Base-by-base conservation (phyloP, 1,140 invertebrate species). In the Asobara japonica region DNA sequence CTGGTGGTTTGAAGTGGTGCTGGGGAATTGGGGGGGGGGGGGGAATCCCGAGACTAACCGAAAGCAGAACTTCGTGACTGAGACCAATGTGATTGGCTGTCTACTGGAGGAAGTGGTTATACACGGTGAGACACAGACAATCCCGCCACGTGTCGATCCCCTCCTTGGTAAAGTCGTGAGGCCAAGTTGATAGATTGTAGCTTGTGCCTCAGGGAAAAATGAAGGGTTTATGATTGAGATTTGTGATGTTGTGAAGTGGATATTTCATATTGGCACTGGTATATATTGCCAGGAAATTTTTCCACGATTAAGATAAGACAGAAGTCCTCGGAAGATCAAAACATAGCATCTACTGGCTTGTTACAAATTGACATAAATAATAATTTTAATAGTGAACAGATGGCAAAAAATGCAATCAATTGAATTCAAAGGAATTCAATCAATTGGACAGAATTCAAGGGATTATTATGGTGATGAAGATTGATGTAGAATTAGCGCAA, bases 91-190 rank as follows among this genome's bases (percentile, higher is more conserved):
- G 79, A 80, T 80, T 80, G 79, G 79, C 71, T 73, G 73, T 64
- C 56, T 62, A 30, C 22, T 64, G 69, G 75, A 78, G 65, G 77
- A 80, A 79, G 77, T 80, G 80, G 79, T 78, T 77, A 74, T 64
- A 70, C 65, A 69, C 74, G 61, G 74, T 66, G 74, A 69, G 66
- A 75, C 74, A 76, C 77, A 76, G 77, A 79, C 73, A 76, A 74
- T 67, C 77, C 65, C 67, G 73, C 81, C 82, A 84, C 82, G 82
- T 82, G 81, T 77, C 76, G 71, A 62, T 72, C 70, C 33, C n/a
- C n/a, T n/a, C 45, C 69, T 38, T 65, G 74, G 1, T 25, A 27
- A 56, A 27, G 18, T 25, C 45, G 45, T 51, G 20, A 51, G 45
- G 4, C 3, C 16, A 20, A 5, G 31, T 36, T 6, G 5, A 7